Percentiles rank a stretch among this genome's conserved stretches.
Conservation (phyloP, 53 echinoderm and acorn worm species). For the Pentamera pediparva region DNA sequence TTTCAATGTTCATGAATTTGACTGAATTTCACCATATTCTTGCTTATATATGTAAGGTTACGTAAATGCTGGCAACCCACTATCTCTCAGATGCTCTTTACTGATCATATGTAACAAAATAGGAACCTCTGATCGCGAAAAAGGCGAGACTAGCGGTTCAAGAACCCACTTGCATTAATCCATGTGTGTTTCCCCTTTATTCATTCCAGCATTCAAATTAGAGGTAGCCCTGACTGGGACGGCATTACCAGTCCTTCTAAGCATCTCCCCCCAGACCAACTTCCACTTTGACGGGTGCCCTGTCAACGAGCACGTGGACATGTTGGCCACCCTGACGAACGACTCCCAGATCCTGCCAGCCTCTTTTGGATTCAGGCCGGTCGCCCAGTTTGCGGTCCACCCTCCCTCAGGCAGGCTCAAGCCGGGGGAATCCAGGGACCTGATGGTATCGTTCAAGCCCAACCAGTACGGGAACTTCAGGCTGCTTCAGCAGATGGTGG, state of each 20-base stretch:
- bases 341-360: constrained; percentile 75
- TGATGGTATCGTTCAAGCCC: constrained; percentile 96
- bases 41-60: too few relatives aligned
- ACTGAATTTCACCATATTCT: too few relatives aligned
- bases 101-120: too few relatives aligned
- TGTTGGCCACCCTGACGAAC: constrained; percentile 76
- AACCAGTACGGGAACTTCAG: constrained; percentile 94
- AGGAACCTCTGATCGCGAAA: neutral
- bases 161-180: neutral
- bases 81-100: too few relatives aligned
- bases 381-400: constrained; percentile 81
- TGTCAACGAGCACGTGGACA: constrained; percentile 79
- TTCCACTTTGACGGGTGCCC: constrained; percentile 91
- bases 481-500: constrained; percentile 58
- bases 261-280: constrained; percentile 67
- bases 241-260: constrained; percentile 82
- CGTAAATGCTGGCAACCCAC: too few relatives aligned
- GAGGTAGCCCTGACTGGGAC: constrained; percentile 93
- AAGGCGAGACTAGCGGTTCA: neutral
- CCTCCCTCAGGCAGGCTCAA: constrained; percentile 71
- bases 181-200: neutral
- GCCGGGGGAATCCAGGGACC: constrained; percentile 80
- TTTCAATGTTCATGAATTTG: too few relatives aligned
- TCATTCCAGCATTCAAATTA: constrained; percentile 55
- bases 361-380: constrained; percentile 71